Conservation (phyloP, 2,113 vertebrate species). For the Thomomys bottae region DNA sequence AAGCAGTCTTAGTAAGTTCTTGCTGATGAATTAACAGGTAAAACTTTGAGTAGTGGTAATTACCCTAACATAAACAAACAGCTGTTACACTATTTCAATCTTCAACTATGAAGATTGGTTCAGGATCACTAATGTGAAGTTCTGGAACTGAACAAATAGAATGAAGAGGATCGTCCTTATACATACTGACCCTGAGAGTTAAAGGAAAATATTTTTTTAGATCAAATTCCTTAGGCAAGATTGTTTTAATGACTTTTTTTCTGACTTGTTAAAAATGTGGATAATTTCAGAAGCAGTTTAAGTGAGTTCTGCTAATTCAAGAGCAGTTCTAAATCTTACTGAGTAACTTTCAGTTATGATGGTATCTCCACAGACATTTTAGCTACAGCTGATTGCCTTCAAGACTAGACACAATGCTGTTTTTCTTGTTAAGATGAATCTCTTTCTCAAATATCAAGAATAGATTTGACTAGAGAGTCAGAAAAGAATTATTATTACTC, state of each 20-base stretch:
- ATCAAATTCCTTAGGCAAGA: neutral
- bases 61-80: neutral
- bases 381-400: neutral
- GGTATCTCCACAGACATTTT: neutral
- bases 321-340: neutral
- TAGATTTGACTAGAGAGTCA: conserved; percentile 16
- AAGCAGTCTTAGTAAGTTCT: neutral
- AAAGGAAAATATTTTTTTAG: neutral
- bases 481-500: neutral
- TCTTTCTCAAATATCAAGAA: conserved; percentile 6
- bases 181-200: neutral
- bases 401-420: neutral
- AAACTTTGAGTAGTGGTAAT: conserved; percentile 43
- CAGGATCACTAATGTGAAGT: neutral
- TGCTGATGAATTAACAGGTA: neutral
- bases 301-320: neutral
- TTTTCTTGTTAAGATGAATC: conserved; percentile 31
- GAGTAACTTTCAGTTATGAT: neutral
- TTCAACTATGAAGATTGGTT: conserved; percentile 30
- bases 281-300: conserved; percentile 36
- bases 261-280: neutral
- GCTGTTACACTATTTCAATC: conserved; percentile 26
- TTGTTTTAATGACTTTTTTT: conserved; percentile 41
- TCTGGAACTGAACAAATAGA: conserved; percentile 19
- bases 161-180: conserved; percentile 11